Percentiles rank a stretch among this genome's conserved stretches.
phyloP scores from a whole-genome alignment of 2,888 invertebrate genomes.

The Rhamphomyia laevipes region DNA sequence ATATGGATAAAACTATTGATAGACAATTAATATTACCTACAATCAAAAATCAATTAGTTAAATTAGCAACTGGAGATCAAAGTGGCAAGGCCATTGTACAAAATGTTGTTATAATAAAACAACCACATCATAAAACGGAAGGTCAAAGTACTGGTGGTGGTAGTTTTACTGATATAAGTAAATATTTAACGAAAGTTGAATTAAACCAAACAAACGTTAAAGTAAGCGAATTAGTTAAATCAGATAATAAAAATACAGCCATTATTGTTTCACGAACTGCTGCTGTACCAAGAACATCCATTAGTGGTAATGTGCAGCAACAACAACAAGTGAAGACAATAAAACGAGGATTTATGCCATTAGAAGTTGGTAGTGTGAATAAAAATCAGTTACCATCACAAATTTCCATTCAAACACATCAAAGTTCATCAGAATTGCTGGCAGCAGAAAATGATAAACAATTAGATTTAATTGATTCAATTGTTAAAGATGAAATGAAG shows the following conservation, averaged over 20 bases:
- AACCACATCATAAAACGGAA: neutral
- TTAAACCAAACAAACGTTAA: neutral
- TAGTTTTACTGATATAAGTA: neutral
- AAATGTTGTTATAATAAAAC: conserved; percentile 1
- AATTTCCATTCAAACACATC: conserved; percentile 36
- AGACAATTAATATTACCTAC: neutral
- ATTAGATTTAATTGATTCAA: conserved; percentile 35
- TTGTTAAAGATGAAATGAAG: conserved; percentile 32
- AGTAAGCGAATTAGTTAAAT: neutral
- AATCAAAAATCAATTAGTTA: neutral
- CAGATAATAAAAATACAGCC: neutral
- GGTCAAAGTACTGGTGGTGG: neutral
- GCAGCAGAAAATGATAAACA: conserved; percentile 36
- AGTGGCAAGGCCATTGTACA: neutral
- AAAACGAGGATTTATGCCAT: conserved; percentile 32
- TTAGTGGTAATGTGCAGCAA: neutral
- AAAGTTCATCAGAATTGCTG: conserved; percentile 26
- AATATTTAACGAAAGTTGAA: neutral
- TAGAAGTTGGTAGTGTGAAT: conserved; percentile 27
- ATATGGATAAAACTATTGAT: conserved; percentile 1
- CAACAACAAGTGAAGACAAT: conserved; percentile 20
- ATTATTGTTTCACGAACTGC: neutral
- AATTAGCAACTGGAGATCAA: neutral
- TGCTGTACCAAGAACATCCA: neutral
- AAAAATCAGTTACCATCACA: conserved; percentile 34